phyloP scores from a whole-genome alignment of 2,888 invertebrate genomes.

The Zygaena filipendulae region DNA sequence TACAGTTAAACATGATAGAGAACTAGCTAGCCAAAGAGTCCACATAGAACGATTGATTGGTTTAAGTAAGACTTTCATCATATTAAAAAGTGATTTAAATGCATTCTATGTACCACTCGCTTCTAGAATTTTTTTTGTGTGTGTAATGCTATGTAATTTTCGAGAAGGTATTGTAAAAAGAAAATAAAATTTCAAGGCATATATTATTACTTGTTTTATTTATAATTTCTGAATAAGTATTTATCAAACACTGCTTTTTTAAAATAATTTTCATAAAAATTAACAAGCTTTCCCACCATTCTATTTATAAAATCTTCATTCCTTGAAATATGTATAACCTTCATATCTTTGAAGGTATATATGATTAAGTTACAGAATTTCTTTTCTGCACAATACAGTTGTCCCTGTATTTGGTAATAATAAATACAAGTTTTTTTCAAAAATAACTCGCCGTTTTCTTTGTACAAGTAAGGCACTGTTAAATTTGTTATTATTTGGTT shows the following conservation, averaged over 20 bases:
- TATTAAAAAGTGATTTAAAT: constrained; percentile 11
- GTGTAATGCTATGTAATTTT: constrained; percentile 16
- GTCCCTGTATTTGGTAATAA: constrained; percentile 10
- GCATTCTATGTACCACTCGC: constrained; percentile 9
- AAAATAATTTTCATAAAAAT: constrained; percentile 10
- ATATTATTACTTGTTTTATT: too few species aligned
- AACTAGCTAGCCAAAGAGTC: constrained; percentile 9
- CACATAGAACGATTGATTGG: constrained; percentile 15
- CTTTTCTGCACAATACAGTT: constrained; percentile 12
- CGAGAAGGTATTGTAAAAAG: too few species aligned
- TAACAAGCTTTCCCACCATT: constrained; percentile 1
- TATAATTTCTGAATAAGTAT: too few species aligned
- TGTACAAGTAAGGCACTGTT: constrained; percentile 12
- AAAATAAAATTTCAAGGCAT: too few species aligned
- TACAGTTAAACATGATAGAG: constrained; percentile 5
- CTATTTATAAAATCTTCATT: constrained; percentile 11
- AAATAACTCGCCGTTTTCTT: neutral
- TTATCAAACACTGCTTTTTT: too few species aligned
- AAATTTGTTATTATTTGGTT: constrained; percentile 6
- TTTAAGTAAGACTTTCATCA: too few species aligned
- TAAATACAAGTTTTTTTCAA: constrained; percentile 6
- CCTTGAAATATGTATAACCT: constrained; percentile 6
- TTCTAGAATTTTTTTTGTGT: constrained; percentile 14
- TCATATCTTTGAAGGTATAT: too few species aligned
- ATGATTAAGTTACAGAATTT: constrained; percentile 16